These are phyloP conservation scores for Oxyura jamaicensis DNA, from an alignment of 2,113 vertebrate species.

Conservation along the genomic window DNA sequence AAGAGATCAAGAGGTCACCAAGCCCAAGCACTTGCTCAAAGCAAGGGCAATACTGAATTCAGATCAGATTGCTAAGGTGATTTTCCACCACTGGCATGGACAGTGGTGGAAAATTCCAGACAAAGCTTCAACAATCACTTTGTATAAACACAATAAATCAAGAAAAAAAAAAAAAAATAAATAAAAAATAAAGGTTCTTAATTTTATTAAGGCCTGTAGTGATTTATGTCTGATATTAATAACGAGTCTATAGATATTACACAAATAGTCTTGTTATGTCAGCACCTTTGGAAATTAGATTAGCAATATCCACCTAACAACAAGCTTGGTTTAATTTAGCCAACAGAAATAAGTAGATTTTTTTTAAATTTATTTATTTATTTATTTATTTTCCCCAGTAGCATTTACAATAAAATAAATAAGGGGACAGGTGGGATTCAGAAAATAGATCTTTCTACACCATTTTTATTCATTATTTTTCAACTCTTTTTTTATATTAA, in stretches of 20 bases:
- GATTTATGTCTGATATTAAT: background rate
- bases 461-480: background rate
- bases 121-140: background rate
- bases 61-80: background rate
- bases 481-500: background rate
- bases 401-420: background rate
- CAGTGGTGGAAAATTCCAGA: background rate
- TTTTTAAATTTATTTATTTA: no score
- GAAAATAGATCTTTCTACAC: background rate
- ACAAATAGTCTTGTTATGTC: background rate
- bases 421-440: background rate
- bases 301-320: background rate
- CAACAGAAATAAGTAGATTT: background rate
- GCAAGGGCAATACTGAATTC: background rate
- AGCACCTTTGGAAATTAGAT: constrained; percentile 4
- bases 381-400: background rate
- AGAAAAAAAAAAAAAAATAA: background rate
- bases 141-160: background rate
- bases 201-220: background rate
- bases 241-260: background rate
- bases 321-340: background rate
- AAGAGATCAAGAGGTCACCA: background rate
- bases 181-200: background rate
- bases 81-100: background rate
- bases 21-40: background rate